Evolutionary conservation across 2,888 invertebrate species (phyloP).

Genomic region (Rhogogaster chlorosoma): DNA sequence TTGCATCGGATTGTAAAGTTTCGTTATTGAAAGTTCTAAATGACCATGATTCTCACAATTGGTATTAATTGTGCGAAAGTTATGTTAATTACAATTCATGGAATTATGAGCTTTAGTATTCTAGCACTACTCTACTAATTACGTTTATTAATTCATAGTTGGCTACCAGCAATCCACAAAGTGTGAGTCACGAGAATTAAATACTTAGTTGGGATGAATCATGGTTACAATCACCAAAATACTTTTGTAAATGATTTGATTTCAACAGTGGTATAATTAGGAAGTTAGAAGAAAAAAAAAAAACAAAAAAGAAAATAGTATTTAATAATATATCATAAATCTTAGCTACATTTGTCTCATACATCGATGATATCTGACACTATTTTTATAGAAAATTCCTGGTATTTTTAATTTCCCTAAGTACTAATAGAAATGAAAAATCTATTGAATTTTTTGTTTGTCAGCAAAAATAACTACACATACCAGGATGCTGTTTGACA

Average conservation of each 20-base stretch:
- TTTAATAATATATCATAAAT: conserved; percentile 4
- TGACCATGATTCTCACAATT: not conserved
- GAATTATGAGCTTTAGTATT: not conserved
- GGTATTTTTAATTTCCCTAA: not conserved
- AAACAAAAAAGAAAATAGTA: not conserved
- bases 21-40: not conserved
- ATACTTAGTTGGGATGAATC: not conserved
- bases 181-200: not conserved
- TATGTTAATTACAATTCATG: not conserved
- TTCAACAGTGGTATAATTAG: not conserved
- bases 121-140: conserved; percentile 3
- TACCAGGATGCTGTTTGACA: conserved; percentile 75
- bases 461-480: conserved; percentile 42
- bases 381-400: not conserved
- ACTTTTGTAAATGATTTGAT: not conserved
- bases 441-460: not conserved
- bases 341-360: not conserved
- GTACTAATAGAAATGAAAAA: conserved; percentile 32
- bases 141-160: not conserved
- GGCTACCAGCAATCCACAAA: not conserved
- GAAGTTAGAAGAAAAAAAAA: not conserved
- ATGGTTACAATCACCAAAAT: not conserved
- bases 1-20: not conserved
- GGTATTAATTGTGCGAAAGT: not conserved
- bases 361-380: not conserved